These are phyloP conservation scores for Hypselothyrea guttata DNA, from an alignment of 2,888 invertebrate species.

Conservation along the genomic window DNA sequence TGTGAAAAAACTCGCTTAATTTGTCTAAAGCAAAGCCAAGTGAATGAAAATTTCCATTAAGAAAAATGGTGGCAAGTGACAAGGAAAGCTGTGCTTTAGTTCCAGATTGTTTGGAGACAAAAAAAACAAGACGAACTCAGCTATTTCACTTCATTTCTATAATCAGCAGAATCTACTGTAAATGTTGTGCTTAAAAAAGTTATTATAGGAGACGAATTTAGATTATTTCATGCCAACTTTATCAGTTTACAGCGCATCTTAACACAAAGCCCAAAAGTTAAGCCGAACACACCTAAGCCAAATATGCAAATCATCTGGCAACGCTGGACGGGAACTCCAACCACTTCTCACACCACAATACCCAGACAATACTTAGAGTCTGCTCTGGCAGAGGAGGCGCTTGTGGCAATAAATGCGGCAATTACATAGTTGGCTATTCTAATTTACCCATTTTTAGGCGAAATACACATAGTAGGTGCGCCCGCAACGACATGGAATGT, in stretches of 20 bases:
- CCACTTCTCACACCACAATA: conserved; percentile 42
- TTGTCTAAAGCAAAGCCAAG: conserved; percentile 69
- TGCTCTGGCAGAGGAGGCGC: conserved; percentile 29
- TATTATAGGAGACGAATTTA: too few relatives aligned
- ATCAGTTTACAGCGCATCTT: conserved; percentile 2
- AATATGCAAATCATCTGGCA: conserved; percentile 45
- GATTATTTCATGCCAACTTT: too few relatives aligned
- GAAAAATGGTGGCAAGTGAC: conserved; percentile 63
- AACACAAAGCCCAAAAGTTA: conserved; percentile 41
- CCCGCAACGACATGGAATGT: conserved; percentile 52
- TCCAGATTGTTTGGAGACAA: conserved; percentile 8
- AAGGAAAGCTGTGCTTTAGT: conserved; percentile 19
- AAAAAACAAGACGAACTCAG: too few relatives aligned
- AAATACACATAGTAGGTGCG: conserved; percentile 55
- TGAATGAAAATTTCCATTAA: conserved; percentile 64
- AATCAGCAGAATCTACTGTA: too few relatives aligned
- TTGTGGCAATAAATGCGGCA: conserved; percentile 67
- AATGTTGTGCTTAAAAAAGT: too few relatives aligned
- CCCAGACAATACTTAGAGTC: conserved; percentile 29
- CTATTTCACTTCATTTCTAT: too few relatives aligned
- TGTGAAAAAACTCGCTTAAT: conserved; percentile 64
- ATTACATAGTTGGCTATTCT: conserved; percentile 73
- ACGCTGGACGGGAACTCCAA: conserved; percentile 32
- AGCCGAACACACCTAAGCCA: conserved; percentile 32
- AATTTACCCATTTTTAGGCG: conserved; percentile 69